phyloP scores from a whole-genome alignment of 2,888 invertebrate genomes.

The Bombylius discolor region DNA sequence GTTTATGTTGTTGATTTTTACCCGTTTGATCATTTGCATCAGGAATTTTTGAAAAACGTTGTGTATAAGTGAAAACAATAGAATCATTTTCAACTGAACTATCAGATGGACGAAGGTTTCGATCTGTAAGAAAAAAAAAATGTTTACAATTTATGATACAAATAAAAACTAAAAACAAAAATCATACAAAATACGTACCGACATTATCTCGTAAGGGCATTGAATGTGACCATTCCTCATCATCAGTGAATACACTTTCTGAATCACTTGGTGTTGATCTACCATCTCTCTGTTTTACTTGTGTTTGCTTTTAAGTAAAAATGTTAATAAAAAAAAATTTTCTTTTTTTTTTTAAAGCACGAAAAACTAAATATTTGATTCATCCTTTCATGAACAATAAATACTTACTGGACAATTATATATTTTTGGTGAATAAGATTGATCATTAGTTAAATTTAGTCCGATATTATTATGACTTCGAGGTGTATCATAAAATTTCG shows the following conservation, averaged over 20 bases:
- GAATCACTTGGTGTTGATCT: constrained; percentile 51
- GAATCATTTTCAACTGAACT: constrained; percentile 45
- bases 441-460: constrained; percentile 35
- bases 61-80: constrained; percentile 41
- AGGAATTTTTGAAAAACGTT: constrained; percentile 44
- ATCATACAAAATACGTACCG: constrained; percentile 17
- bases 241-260: constrained; percentile 56
- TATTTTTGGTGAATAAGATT: constrained; percentile 36
- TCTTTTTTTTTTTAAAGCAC: background rate
- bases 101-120: constrained; percentile 41
- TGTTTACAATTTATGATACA: constrained; percentile 11
- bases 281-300: constrained; percentile 18
- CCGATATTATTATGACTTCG: constrained; percentile 35
- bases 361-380: background rate
- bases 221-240: constrained; percentile 50
- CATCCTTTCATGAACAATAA: background rate
- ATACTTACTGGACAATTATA: constrained; percentile 32
- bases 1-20: background rate
- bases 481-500: constrained; percentile 42
- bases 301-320: background rate
- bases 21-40: constrained; percentile 33
- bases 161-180: background rate
- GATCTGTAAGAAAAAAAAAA: constrained; percentile 22
- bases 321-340: background rate
- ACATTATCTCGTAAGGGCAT: constrained; percentile 36